phyloP scores from a whole-genome alignment of 2,113 vertebrate species.

The Stomatorhinus ivindoensis region DNA sequence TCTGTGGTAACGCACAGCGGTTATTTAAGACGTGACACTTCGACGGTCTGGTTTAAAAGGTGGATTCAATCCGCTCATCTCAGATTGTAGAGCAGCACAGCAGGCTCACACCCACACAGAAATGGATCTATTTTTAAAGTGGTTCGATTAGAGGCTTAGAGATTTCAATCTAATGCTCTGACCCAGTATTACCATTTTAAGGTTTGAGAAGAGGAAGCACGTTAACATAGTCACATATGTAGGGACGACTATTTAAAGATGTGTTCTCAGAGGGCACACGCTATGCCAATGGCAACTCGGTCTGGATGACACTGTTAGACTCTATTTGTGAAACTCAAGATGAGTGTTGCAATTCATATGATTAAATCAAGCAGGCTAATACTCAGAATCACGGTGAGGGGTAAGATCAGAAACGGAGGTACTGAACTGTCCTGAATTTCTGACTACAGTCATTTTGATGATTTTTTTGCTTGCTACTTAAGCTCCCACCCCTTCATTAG shows the following conservation, averaged over 20 bases:
- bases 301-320: not conserved
- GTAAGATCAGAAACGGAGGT: not conserved
- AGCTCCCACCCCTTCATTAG: not conserved
- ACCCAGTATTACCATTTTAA: not conserved
- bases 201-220: not conserved
- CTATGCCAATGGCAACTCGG: not conserved
- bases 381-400: not conserved
- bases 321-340: not conserved
- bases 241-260: not conserved
- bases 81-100: not conserved
- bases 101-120: not conserved
- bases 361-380: not conserved
- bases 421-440: not conserved
- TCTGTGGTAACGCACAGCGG: not conserved
- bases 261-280: not conserved
- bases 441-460: not conserved
- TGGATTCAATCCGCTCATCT: not conserved
- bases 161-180: slow-evolving; percentile 1
- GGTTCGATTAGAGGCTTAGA: not conserved
- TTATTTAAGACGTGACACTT: not conserved
- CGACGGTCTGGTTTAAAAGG: slow-evolving; percentile 9
- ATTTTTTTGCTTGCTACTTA: not conserved
- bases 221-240: not conserved
- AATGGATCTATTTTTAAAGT: not conserved
- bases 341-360: not conserved